A percentile compares a stretch with the other conserved stretches of the same genome.
Evolutionary conservation across 2,797 vertebrate species (phyloP).

Genomic region (Halcyon chelicuti): DNA sequence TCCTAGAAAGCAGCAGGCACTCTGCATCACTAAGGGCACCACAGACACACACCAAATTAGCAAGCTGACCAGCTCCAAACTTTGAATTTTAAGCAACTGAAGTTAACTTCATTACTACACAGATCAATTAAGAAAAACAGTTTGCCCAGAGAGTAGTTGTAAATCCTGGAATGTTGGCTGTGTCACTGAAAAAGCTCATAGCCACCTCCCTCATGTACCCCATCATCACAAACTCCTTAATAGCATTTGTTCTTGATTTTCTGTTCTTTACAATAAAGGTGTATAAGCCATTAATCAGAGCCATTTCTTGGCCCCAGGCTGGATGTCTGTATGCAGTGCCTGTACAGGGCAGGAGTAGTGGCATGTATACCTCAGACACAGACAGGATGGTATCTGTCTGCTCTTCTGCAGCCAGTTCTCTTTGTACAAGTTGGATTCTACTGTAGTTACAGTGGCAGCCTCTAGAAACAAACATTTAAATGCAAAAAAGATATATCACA

Average conservation of each 20-base stretch:
- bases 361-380: not conserved
- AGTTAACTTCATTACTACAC: not conserved
- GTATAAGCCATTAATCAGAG: not conserved
- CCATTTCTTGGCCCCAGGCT: not conserved
- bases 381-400: not conserved
- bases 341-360: not conserved
- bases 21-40: not conserved
- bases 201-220: not conserved
- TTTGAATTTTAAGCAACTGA: not conserved
- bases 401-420: not conserved
- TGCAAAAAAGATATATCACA: not conserved
- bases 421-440: not conserved
- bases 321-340: not conserved
- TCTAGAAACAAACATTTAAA: not conserved
- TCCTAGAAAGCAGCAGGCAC: not conserved
- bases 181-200: not conserved
- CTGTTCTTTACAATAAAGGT: not conserved
- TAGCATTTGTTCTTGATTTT: not conserved
- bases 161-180: not conserved
- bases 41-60: not conserved
- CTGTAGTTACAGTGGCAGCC: not conserved
- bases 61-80: not conserved
- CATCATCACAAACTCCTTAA: not conserved
- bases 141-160: not conserved
- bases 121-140: not conserved